Base-by-base conservation (phyloP, 1,140 invertebrate genomes). In the Ostrea edulis region DNA sequence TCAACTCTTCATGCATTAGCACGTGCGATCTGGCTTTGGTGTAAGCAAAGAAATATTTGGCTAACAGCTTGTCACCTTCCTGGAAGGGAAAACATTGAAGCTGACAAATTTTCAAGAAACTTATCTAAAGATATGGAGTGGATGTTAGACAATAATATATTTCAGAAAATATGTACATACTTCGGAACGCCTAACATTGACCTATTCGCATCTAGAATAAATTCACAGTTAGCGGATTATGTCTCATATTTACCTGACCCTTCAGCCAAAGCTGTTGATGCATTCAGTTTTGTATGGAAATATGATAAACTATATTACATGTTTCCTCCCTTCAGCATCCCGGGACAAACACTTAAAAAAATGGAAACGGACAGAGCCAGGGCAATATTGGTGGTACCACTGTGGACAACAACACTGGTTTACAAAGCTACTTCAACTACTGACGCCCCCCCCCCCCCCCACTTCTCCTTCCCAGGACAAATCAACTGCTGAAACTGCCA, bases 201-300 rank as follows among this genome's bases (percentile, higher is more conserved):
- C 58, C 14, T 89, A 9, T 90, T 90, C 87, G 89, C 89, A 14
- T 89, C 88, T 35, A 83, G 89, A 17, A 22, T 87, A 2, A 89
- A 90, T 83, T 22, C n/a, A 4, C 85, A 90, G 58, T 5, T 82
- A 20, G 8, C 52, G 22, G 5, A 2, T 9, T 89, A 86, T 87
- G 65, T 81, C 5, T 89, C 89, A 83, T 90, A 3, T 35, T 20
- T 44, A 29, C 86, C 86, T 0, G 89, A 89, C 55, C 86, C 89
- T 17, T 8, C 9, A 7, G 87, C 87, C 25, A 52, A 53, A 5
- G 83, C 82, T 85, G 83, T 87, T 8, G 71, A 89, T 86, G 86
- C 89, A 14, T 89, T 89, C 83, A 83, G 54, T 3, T 53, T 85
- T 65, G 17, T 22, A 12, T 89, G 89, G 89, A 68, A 17, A 11